Conservation (phyloP, 2,888 invertebrate species). For the Plagodis pulveraria region DNA sequence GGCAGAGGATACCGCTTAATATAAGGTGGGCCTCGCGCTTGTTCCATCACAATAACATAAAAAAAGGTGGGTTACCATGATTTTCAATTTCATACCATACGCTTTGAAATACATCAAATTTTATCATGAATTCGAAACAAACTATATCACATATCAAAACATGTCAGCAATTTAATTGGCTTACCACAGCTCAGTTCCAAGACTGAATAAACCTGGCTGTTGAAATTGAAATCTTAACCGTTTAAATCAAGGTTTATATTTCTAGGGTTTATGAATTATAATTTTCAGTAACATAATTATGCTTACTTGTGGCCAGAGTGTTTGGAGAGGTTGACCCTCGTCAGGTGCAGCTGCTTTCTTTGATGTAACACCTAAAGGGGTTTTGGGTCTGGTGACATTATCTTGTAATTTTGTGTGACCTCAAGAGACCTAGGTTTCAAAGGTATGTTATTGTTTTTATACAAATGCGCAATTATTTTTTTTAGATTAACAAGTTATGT, state of each 20-base stretch:
- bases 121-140: too few species aligned
- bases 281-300: constrained; percentile 1
- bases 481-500: too few species aligned
- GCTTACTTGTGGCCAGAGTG: constrained; percentile 2
- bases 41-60: too few species aligned
- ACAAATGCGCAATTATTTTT: too few species aligned
- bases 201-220: neutral
- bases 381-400: neutral
- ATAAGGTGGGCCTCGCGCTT: too few species aligned
- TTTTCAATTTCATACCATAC: too few species aligned
- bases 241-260: neutral
- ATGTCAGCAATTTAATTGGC: constrained; percentile 5
- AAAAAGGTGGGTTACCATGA: too few species aligned
- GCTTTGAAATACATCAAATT: too few species aligned
- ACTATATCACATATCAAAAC: too few species aligned
- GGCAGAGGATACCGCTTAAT: too few species aligned
- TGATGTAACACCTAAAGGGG: constrained; percentile 5
- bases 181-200: neutral
- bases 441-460: too few species aligned
- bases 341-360: constrained; percentile 9
- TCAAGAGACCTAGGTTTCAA: neutral
- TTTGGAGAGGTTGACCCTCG: constrained; percentile 7
- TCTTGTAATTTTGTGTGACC: constrained; percentile 1
- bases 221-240: neutral
- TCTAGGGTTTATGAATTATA: neutral